Percentiles rank a stretch among this genome's conserved stretches.
phyloP scores from a whole-genome alignment of 1,140 invertebrate genomes.

The Pseudachorutes palmiensis region DNA sequence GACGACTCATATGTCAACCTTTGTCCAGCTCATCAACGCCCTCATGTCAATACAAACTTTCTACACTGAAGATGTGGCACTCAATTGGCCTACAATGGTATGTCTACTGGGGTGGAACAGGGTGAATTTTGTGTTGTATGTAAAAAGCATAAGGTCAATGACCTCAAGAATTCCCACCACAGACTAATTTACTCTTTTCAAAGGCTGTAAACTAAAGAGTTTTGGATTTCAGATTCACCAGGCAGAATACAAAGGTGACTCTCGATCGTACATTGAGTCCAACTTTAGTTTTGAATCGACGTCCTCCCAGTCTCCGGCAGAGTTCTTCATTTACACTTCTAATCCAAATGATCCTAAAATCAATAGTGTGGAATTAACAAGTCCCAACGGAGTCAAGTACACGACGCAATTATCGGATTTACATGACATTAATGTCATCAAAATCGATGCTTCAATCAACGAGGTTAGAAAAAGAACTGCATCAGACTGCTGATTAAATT shows the following conservation, averaged over 20 bases:
- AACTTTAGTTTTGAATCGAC: constrained; percentile 37
- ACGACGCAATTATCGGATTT: constrained; percentile 39
- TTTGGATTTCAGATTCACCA: constrained; percentile 37
- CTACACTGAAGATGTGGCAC: constrained; percentile 47
- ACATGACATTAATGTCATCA: constrained; percentile 47
- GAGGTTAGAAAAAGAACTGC: constrained; percentile 42
- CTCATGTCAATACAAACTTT: constrained; percentile 46
- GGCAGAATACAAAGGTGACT: constrained; percentile 36
- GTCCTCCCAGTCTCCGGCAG: constrained; percentile 30
- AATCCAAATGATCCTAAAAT: constrained; percentile 38
- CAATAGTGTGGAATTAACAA: constrained; percentile 37
- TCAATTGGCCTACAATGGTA: constrained; percentile 49
- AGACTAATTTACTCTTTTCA: no score
- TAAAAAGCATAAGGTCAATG: not conserved
- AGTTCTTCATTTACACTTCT: constrained; percentile 37
- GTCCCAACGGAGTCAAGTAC: constrained; percentile 36
- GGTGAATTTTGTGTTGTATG: not conserved
- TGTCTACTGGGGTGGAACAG: constrained; percentile 17
- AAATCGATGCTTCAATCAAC: constrained; percentile 46
- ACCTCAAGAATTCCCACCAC: no score
- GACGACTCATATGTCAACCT: constrained; percentile 43
- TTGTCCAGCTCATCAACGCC: constrained; percentile 49
- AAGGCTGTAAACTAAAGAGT: no score
- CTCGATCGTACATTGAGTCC: constrained; percentile 33
- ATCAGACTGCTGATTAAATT: not conserved